These are phyloP conservation scores for Eremobia ochroleuca DNA, from an alignment of 2,888 invertebrate genomes.

Conservation along the genomic window DNA sequence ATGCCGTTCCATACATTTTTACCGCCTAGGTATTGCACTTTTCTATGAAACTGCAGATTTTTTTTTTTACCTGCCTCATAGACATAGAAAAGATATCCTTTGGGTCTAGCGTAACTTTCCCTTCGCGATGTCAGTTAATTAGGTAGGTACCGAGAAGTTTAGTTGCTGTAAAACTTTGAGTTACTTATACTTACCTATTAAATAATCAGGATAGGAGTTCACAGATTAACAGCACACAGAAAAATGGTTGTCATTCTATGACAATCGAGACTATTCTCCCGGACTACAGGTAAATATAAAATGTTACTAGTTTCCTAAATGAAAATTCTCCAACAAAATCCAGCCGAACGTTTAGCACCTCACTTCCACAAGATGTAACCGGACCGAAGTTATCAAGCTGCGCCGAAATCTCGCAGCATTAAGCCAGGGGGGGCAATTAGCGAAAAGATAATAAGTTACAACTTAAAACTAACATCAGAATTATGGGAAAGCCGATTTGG, in stretches of 20 bases:
- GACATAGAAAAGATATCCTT: neutral
- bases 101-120: neutral
- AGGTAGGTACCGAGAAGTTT: neutral
- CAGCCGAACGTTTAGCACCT: constrained; percentile 39
- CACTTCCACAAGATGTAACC: constrained; percentile 27
- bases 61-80: neutral
- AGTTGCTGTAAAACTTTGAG: neutral
- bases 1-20: too few relatives aligned
- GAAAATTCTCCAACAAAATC: neutral
- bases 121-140: neutral
- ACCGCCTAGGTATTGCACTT: too few relatives aligned
- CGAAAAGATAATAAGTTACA: constrained; percentile 74
- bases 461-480: constrained; percentile 72
- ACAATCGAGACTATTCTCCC: neutral
- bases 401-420: constrained; percentile 71
- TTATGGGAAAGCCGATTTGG: constrained; percentile 43
- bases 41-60: too few relatives aligned
- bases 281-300: neutral
- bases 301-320: neutral
- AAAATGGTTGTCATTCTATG: neutral
- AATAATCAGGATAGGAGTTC: neutral
- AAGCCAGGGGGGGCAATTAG: constrained; percentile 82
- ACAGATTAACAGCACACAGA: neutral
- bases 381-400: constrained; percentile 65
- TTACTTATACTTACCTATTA: neutral